These are phyloP conservation scores for Cylindroiulus punctatus DNA, from an alignment of 2,888 invertebrate species.

Conservation along the genomic window DNA sequence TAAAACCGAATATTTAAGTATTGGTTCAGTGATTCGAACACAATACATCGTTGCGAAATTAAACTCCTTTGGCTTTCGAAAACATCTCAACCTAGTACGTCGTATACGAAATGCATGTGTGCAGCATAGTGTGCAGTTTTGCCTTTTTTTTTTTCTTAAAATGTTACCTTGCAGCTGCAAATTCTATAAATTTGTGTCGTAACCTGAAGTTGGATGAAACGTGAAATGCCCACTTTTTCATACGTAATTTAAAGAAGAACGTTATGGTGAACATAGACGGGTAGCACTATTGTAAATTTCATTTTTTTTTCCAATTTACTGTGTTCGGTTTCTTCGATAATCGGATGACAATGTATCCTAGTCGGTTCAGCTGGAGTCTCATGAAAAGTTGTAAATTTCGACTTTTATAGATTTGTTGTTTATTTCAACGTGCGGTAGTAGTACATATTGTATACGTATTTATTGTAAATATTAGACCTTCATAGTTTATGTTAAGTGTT, in stretches of 20 bases:
- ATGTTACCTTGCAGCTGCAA: neutral
- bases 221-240: neutral
- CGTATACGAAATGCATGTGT: neutral
- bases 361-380: neutral
- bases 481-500: neutral
- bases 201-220: neutral
- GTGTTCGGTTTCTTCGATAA: neutral
- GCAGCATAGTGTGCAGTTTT: neutral
- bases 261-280: too few relatives aligned
- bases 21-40: neutral
- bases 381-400: neutral
- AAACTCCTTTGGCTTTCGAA: neutral
- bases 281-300: too few relatives aligned
- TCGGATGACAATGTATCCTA: neutral
- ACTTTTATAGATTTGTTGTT: neutral
- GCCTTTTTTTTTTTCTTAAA: neutral
- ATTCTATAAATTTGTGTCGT: neutral
- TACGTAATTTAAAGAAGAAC: too few relatives aligned
- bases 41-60: neutral
- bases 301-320: neutral
- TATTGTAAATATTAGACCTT: neutral
- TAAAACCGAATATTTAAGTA: neutral
- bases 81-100: neutral
- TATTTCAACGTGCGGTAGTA: neutral
- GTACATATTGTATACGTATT: neutral